Conservation (phyloP, 92 coral and sea anemone genomes). For the Scolanthus callimorphus region DNA sequence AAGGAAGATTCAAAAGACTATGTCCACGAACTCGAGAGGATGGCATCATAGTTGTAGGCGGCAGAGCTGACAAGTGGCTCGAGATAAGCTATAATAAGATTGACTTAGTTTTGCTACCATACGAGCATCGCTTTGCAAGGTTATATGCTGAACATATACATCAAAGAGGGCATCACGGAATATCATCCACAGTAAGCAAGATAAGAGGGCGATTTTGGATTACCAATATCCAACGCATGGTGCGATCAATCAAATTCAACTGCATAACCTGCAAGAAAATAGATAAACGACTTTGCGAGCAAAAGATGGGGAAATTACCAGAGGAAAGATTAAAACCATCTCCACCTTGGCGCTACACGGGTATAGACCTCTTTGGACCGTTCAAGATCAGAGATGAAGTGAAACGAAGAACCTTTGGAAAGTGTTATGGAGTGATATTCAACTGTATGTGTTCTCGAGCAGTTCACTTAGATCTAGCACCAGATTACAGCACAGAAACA, state of each 20-base stretch:
- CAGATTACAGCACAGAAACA: constrained; percentile 53
- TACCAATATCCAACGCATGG: constrained; percentile 27
- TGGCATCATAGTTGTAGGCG: constrained; percentile 20
- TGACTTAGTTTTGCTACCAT: too few species aligned
- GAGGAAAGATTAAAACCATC: constrained; percentile 36
- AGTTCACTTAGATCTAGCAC: constrained; percentile 32
- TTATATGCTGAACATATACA: constrained; percentile 38
- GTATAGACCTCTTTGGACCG: constrained; percentile 45
- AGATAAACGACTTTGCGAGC: constrained; percentile 7
- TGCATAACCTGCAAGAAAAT: constrained; percentile 40
- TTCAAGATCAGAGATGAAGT: constrained; percentile 28
- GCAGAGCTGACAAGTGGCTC: too few species aligned
- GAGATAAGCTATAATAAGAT: constrained; percentile 32
- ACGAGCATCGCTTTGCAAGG: constrained; percentile 48
- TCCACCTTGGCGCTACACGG: constrained; percentile 40
- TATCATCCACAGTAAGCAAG: constrained; percentile 35
- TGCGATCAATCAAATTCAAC: constrained; percentile 21
- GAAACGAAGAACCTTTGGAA: constrained; percentile 29
- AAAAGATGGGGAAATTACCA: constrained; percentile 41
- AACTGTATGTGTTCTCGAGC: constrained; percentile 44
- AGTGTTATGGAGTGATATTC: constrained; percentile 41
- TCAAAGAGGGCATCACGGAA: constrained; percentile 41
- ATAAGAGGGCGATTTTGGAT: constrained; percentile 48
- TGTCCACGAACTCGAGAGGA: constrained; percentile 5
- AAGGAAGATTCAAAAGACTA: constrained; percentile 14